phyloP scores from a whole-genome alignment of 2,113 vertebrate genomes.

The Okapia johnstoni region DNA sequence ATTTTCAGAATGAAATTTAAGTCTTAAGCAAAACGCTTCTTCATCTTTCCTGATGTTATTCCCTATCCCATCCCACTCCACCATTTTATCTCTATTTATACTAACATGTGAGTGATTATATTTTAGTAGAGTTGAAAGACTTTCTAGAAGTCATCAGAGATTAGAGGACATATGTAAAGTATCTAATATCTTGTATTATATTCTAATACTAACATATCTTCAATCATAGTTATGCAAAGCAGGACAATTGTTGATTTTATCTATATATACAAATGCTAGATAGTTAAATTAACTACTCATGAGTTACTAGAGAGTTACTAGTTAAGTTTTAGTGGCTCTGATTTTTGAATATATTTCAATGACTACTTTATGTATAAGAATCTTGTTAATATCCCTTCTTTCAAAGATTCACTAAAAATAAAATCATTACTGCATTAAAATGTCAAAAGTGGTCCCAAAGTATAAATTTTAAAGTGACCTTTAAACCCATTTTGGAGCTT shows the following conservation, averaged over 20 bases:
- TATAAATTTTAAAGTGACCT: constrained; percentile 14
- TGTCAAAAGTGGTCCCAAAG: background rate
- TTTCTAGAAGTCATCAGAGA: background rate
- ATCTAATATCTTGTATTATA: background rate
- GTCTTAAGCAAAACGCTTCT: background rate
- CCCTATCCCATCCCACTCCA: background rate
- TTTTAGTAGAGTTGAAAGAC: background rate
- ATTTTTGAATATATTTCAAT: background rate
- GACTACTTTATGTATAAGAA: background rate
- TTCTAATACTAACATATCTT: background rate
- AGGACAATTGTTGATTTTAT: background rate
- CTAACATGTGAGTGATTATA: background rate
- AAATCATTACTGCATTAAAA: background rate
- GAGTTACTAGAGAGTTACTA: background rate
- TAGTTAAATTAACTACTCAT: background rate
- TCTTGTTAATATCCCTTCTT: background rate
- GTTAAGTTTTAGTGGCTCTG: background rate
- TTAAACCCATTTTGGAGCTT: background rate
- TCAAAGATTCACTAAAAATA: background rate
- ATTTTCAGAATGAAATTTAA: background rate
- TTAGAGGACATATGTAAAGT: background rate
- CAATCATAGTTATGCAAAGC: background rate
- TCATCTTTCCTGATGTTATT: background rate
- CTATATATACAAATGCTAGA: background rate
- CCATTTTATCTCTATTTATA: background rate